phyloP scores from a whole-genome alignment of 2,888 invertebrate genomes.

The Anoncus sp. region DNA sequence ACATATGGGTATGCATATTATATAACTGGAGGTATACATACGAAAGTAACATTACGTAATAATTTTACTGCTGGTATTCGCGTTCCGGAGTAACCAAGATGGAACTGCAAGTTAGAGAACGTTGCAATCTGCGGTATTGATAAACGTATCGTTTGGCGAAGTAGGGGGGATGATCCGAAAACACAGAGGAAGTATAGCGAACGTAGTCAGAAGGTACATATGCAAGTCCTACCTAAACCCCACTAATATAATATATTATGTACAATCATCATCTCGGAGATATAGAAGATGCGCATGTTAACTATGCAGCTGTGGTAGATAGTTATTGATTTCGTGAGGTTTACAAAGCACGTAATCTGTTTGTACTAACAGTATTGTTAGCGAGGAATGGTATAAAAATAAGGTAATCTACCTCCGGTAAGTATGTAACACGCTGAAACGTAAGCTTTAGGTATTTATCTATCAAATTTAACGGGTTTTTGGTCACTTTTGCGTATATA shows the following conservation, averaged over 20 bases:
- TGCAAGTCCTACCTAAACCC: neutral
- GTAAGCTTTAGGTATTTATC: slow-evolving; percentile 1
- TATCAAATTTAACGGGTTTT: too few relatives aligned
- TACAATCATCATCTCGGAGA: neutral
- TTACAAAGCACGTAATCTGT: neutral
- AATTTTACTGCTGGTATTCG: slow-evolving; percentile 21
- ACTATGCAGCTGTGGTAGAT: neutral
- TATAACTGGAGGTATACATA: neutral
- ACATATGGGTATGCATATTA: neutral
- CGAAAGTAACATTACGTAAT: neutral
- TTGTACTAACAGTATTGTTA: neutral
- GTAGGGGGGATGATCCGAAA: neutral
- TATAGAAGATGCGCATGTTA: neutral
- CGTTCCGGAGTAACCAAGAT: slow-evolving; percentile 1
- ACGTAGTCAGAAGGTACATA: neutral
- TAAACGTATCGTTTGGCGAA: slow-evolving; percentile 34
- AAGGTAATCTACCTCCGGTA: neutral
- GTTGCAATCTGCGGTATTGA: slow-evolving; percentile 20
- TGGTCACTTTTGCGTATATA: too few relatives aligned
- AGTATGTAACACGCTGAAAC: neutral
- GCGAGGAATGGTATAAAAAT: neutral
- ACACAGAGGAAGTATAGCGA: neutral
- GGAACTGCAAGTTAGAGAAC: slow-evolving; percentile 8
- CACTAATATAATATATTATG: neutral
- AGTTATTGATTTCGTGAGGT: neutral